These are phyloP conservation scores for Spodoptera frugiperda DNA, from an alignment of 1,140 invertebrate species.

Conservation along the genomic window DNA sequence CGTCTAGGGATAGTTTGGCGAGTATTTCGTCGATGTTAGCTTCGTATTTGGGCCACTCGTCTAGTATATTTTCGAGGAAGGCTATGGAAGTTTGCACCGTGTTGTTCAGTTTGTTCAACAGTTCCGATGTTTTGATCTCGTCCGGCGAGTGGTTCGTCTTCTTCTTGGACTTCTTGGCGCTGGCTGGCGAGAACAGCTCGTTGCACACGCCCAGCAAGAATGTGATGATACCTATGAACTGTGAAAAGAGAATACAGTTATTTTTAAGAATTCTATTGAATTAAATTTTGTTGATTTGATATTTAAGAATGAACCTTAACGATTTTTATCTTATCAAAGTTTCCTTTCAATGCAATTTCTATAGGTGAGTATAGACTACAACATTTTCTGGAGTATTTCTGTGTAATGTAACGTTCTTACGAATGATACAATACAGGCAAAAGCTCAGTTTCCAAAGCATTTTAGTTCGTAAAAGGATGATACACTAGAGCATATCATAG, in stretches of 20 bases:
- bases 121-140: constrained; percentile 65
- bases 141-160: constrained; percentile 75
- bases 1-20: constrained; percentile 57
- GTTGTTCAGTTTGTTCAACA: constrained; percentile 71
- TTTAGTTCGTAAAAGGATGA: too few relatives aligned
- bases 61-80: constrained; percentile 68
- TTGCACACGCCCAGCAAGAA: constrained; percentile 76
- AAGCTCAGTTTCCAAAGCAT: too few relatives aligned
- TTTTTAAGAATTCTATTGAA: neutral
- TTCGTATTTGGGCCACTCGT: constrained; percentile 68
- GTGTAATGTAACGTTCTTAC: too few relatives aligned
- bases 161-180: constrained; percentile 75
- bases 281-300: too few relatives aligned
- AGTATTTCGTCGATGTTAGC: constrained; percentile 63
- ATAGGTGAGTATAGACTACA: too few relatives aligned
- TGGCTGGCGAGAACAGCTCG: constrained; percentile 66
- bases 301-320: too few relatives aligned
- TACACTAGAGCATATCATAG: too few relatives aligned
- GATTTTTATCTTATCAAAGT: too few relatives aligned
- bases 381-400: too few relatives aligned
- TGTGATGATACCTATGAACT: constrained; percentile 77
- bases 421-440: too few relatives aligned
- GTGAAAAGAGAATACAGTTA: constrained; percentile 48
- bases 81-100: constrained; percentile 64
- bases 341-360: too few relatives aligned